A percentile compares a stretch with the other conserved stretches of the same genome.
phyloP scores from a whole-genome alignment of 2,797 vertebrate genomes.

The Mastacembelus armatus region DNA sequence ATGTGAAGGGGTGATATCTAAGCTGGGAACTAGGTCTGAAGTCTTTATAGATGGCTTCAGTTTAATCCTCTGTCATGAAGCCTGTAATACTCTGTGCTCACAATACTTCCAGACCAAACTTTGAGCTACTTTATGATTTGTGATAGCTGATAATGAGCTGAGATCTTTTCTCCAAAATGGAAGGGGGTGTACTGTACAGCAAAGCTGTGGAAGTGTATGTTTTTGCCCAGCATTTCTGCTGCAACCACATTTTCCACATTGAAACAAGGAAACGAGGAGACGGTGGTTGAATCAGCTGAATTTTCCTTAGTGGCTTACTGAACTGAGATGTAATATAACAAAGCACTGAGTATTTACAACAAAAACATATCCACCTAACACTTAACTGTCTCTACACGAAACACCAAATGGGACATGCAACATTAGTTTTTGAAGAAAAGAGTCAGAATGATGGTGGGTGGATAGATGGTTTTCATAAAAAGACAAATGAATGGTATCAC shows the following conservation, averaged over 20 bases:
- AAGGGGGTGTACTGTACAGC: background rate
- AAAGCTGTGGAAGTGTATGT: background rate
- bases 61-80: conserved; percentile 57
- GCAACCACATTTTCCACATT: conserved; percentile 4
- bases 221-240: conserved; percentile 22
- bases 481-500: conserved; percentile 16
- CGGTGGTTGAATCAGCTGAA: conserved; percentile 4
- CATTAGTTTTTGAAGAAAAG: conserved; percentile 9
- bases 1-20: conserved; percentile 1
- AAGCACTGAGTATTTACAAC: conserved; percentile 3
- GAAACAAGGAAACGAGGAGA: conserved; percentile 19
- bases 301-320: background rate
- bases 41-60: conserved; percentile 34
- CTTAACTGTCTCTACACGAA: background rate
- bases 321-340: conserved; percentile 17
- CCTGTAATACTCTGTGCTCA: conserved; percentile 23
- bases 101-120: conserved; percentile 26
- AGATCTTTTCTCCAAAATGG: conserved; percentile 10
- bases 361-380: conserved; percentile 4
- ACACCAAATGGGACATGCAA: conserved; percentile 4
- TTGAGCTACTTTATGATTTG: conserved; percentile 18
- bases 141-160: conserved; percentile 14
- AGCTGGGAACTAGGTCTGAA: conserved; percentile 32
- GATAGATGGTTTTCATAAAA: conserved; percentile 27
- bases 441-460: background rate